Percentiles rank a stretch among this genome's conserved stretches.
phyloP scores from a whole-genome alignment of 2,113 vertebrate genomes.

The Lasiurus cinereus region DNA sequence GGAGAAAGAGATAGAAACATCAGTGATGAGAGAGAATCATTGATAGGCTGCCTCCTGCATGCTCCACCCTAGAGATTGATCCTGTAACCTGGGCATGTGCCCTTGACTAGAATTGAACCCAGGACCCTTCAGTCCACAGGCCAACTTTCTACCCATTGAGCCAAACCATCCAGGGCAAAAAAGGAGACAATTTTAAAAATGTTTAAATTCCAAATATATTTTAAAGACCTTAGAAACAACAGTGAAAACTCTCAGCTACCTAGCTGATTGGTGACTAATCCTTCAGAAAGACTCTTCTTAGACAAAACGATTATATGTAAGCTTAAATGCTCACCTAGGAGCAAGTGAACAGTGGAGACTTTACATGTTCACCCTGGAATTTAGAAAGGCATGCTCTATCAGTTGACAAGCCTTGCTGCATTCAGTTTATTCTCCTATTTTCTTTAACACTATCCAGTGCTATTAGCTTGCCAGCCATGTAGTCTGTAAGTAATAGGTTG shows the following conservation, averaged over 20 bases:
- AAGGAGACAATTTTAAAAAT: conserved; percentile 64
- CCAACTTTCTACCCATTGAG: no score
- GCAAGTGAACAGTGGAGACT: neutral
- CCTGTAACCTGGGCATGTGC: no score
- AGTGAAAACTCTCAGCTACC: conserved; percentile 8
- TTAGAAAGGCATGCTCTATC: conserved; percentile 65
- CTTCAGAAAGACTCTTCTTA: conserved; percentile 48
- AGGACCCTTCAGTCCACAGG: no score
- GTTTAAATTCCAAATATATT: conserved; percentile 51
- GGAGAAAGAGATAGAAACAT: no score
- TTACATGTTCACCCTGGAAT: conserved; percentile 69
- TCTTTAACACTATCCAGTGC: conserved; percentile 83
- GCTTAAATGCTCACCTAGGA: conserved; percentile 73
- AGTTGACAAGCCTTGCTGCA: conserved; percentile 77
- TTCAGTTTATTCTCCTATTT: conserved; percentile 84
- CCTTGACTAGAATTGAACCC: no score
- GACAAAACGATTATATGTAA: conserved; percentile 57
- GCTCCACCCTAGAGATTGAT: no score
- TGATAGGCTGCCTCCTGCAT: no score
- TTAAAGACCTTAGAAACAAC: conserved; percentile 24
- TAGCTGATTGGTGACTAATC: conserved; percentile 68
- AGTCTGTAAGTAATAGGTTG: conserved; percentile 92
- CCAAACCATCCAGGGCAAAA: neutral
- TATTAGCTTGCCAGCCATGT: conserved; percentile 90
- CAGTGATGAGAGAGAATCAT: no score